These are phyloP conservation scores for Dinothrombium tinctorium DNA, from an alignment of 1,140 invertebrate genomes.

Conservation along the genomic window DNA sequence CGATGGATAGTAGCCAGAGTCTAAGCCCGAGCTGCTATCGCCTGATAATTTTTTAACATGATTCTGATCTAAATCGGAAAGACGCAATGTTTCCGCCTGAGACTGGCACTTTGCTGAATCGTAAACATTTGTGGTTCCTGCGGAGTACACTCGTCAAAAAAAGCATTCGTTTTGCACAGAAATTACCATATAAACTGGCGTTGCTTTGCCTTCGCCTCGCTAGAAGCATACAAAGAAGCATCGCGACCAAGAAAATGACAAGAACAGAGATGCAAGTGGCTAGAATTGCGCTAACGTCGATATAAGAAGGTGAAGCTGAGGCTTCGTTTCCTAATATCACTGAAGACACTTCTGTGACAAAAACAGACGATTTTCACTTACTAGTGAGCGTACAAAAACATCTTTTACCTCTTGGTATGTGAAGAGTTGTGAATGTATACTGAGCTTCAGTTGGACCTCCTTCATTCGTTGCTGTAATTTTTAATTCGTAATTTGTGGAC, in stretches of 20 bases:
- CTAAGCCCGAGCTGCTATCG: background rate
- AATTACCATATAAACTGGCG: slow-evolving; percentile 2
- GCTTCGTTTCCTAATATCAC: background rate
- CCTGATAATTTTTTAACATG: background rate
- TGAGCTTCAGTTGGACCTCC: slow-evolving; percentile 60
- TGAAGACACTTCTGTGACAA: background rate
- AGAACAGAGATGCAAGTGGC: background rate
- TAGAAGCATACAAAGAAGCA: background rate
- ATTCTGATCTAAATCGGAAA: background rate
- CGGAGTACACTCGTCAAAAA: background rate
- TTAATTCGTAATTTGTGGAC: slow-evolving; percentile 55
- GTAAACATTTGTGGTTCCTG: background rate
- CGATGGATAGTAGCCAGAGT: slow-evolving; percentile 8
- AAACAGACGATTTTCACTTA: background rate
- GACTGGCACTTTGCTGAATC: background rate
- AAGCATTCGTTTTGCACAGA: background rate
- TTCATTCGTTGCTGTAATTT: slow-evolving; percentile 70
- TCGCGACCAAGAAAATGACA: background rate
- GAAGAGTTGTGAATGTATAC: slow-evolving; percentile 47
- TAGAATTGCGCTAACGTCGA: background rate
- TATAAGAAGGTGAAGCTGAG: background rate
- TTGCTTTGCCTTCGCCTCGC: background rate
- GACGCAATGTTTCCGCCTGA: background rate
- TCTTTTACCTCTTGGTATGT: background rate
- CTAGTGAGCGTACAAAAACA: background rate